These are phyloP conservation scores for Fragum fragum DNA, from an alignment of 2,888 invertebrate species.

Conservation along the genomic window DNA sequence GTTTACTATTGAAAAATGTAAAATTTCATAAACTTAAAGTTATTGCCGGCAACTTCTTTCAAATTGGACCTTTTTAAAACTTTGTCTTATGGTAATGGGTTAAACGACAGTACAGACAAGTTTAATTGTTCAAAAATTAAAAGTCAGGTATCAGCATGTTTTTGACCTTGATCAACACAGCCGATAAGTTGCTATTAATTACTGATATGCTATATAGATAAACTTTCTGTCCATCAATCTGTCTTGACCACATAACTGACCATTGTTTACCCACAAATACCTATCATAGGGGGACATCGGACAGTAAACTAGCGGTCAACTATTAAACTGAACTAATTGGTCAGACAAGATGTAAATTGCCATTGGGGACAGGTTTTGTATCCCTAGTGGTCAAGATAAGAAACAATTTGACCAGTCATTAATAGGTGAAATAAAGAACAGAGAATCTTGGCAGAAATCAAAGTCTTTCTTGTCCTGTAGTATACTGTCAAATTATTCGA, in stretches of 20 bases:
- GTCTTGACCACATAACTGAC: slow-evolving; percentile 15
- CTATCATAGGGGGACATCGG: slow-evolving; percentile 15
- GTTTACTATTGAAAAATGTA: too few relatives aligned
- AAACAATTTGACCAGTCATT: slow-evolving; percentile 5
- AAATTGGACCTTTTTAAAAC: too few relatives aligned
- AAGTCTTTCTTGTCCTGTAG: too few relatives aligned
- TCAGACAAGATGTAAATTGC: slow-evolving; percentile 26
- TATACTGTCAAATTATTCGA: too few relatives aligned
- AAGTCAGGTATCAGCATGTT: not conserved
- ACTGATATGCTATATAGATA: not conserved
- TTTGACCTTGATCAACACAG: not conserved
- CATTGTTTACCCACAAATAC: slow-evolving; percentile 8
- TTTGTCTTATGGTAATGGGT: too few relatives aligned
- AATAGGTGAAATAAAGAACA: too few relatives aligned
- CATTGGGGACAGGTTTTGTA: slow-evolving; percentile 21
- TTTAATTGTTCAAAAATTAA: too few relatives aligned
- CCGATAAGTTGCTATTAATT: not conserved
- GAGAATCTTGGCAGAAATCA: too few relatives aligned
- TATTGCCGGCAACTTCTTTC: too few relatives aligned
- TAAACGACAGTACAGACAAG: too few relatives aligned
- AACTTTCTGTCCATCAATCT: not conserved
- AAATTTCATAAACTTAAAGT: too few relatives aligned
- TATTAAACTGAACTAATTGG: slow-evolving; percentile 32
- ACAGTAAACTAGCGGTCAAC: slow-evolving; percentile 31
- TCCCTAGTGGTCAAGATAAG: slow-evolving; percentile 19